Conservation (phyloP, 2,888 invertebrate genomes). For the Caenorhabditis macrosperma region DNA sequence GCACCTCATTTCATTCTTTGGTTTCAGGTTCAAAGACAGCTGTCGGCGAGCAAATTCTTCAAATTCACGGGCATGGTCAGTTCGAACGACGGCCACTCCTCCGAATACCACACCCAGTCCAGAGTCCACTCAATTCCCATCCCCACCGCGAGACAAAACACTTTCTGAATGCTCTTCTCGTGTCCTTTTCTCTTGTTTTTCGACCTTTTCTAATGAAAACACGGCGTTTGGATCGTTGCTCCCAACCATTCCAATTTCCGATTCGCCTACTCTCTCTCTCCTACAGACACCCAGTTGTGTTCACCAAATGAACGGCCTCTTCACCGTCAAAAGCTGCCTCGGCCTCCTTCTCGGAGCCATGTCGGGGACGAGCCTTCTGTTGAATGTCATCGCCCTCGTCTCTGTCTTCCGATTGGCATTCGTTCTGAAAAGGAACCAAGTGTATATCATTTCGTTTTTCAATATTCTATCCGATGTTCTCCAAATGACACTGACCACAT, state of each 20-base stretch:
- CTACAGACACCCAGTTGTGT: neutral
- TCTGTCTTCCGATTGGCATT: conserved; percentile 43
- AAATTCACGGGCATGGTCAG: conserved; percentile 7
- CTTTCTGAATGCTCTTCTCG: neutral
- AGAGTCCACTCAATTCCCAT: conserved; percentile 35
- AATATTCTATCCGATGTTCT: conserved; percentile 55
- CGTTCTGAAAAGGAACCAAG: conserved; percentile 30
- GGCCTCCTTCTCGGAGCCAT: conserved; percentile 38
- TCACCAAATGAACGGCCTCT: neutral
- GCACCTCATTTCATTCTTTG: neutral
- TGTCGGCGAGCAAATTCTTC: conserved; percentile 12
- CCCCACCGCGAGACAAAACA: conserved; percentile 17
- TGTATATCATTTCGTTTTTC: conserved; percentile 60
- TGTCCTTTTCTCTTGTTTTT: neutral
- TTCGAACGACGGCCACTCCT: neutral
- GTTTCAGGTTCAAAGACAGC: conserved; percentile 12
- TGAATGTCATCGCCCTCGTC: conserved; percentile 40
- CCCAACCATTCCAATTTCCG: conserved; percentile 23
- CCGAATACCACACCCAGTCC: conserved; percentile 20
- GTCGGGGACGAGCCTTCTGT: conserved; percentile 18
- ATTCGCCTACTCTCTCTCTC: neutral
- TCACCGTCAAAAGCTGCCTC: conserved; percentile 21
- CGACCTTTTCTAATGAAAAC: neutral
- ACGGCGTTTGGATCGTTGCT: neutral
- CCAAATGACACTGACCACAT: conserved; percentile 39